Base-by-base conservation (phyloP, 2,888 invertebrate species). In the Calameuta filiformis region DNA sequence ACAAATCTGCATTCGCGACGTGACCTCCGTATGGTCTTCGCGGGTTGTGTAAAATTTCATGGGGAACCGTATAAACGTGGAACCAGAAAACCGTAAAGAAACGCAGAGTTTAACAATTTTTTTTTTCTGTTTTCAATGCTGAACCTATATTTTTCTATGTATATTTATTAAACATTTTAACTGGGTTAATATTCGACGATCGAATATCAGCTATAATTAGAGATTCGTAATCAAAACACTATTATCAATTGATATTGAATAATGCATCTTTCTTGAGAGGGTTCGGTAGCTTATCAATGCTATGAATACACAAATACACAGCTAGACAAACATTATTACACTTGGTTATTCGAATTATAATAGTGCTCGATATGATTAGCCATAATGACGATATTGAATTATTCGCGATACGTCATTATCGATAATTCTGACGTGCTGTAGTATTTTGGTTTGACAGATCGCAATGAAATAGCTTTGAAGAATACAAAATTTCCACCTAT, bases 1-100 rank as follows among this genome's bases (percentile, higher is more conserved):
- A 82, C 71, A 78, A 80, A 82, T 81, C 82, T 80, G 81, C 79
- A 80, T 80, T 81, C 81, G 81, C 73, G 79, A 77, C 75, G 56
- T 56, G 15, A 56, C 56, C 9, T 37, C 56, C 79, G 77, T 77
- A 73, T 35, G 31, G 69, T 78, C 78, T 68, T 75, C 56, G 71
- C 74, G 76, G 56, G 35, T 34, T 79, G 71, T 40, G 75, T 73
- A 69, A 76, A 78, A 81, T 81, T 79, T 23, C 9, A 56, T 15
- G 9, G 23, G 0, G 56, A 56, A 56, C 9, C 23, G 6, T 9
- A 23, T 56, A 56, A 56, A 56, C 56, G 9, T 56, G 23, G 9
- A 56, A 56, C 9, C 23, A 56, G 23, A 56, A 56, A 56, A 6
- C 9, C 23, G 56, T 56, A 56, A 9, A 0, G 2, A 23, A 23